Conservation (phyloP, 2,113 vertebrate genomes). For the Promerops cafer region DNA sequence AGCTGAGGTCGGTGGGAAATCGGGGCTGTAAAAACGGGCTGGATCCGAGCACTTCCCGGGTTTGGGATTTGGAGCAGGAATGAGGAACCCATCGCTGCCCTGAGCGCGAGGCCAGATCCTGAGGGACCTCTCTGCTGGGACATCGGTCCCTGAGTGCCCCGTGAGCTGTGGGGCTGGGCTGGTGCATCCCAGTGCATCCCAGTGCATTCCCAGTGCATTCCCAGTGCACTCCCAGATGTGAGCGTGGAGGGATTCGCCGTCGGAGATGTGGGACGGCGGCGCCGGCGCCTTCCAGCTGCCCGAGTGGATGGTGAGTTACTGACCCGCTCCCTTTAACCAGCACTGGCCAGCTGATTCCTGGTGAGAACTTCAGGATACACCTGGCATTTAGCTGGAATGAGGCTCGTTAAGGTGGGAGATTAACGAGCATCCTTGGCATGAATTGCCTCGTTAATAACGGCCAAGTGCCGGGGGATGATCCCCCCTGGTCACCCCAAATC, state of each 20-base stretch:
- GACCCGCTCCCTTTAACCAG: fast-evolving
- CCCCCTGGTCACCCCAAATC: background rate
- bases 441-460: fast-evolving
- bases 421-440: fast-evolving
- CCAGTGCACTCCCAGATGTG: background rate
- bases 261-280: constrained; percentile 63
- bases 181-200: background rate
- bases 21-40: background rate
- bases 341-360: background rate
- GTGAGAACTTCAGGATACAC: fast-evolving
- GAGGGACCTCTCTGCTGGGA: background rate
- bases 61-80: background rate
- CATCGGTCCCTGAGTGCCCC: background rate
- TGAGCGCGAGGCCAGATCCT: background rate
- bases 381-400: background rate
- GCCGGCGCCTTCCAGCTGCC: constrained; percentile 65
- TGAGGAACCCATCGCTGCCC: background rate
- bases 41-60: background rate
- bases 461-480: fast-evolving
- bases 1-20: background rate
- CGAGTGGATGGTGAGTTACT: constrained; percentile 73
- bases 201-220: background rate
- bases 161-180: background rate
- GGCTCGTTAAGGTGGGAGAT: background rate
- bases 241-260: background rate